Percentiles rank a stretch among this genome's conserved stretches.
Evolutionary conservation across 2,113 vertebrate species (phyloP).

Genomic region (Entelurus aequoreus): DNA sequence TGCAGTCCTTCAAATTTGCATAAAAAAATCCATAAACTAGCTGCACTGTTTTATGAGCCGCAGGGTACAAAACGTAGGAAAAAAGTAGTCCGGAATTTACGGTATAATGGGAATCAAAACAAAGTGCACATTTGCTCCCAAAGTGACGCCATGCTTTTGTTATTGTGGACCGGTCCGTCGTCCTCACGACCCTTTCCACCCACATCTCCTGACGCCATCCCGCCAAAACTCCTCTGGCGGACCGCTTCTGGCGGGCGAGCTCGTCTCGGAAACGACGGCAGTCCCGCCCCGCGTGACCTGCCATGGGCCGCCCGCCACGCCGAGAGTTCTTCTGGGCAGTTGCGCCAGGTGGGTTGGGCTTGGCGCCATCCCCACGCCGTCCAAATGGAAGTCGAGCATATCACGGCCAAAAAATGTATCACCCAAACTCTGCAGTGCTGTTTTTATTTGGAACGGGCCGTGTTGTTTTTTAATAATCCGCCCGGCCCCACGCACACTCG

Average conservation of each 20-base stretch:
- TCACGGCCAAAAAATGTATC: constrained; percentile 35
- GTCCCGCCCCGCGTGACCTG: constrained; percentile 12
- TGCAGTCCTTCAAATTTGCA: too few relatives aligned
- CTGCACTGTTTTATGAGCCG: too few relatives aligned
- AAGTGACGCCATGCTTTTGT: background rate
- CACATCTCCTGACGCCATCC: background rate
- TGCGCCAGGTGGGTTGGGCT: constrained; percentile 57
- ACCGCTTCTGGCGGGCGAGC: constrained; percentile 13
- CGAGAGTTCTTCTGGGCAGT: constrained; percentile 49
- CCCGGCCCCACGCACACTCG: background rate
- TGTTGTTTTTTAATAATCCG: background rate
- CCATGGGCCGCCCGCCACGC: constrained; percentile 45
- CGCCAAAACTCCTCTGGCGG: background rate
- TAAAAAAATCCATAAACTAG: too few relatives aligned
- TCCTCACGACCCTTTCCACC: background rate
- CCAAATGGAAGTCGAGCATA: constrained; percentile 53
- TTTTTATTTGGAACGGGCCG: constrained; percentile 3
- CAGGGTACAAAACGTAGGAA: too few relatives aligned
- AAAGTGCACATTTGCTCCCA: too few relatives aligned
- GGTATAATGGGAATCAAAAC: too few relatives aligned
- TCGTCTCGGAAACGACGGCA: constrained; percentile 45
- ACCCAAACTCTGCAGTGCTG: constrained; percentile 17
- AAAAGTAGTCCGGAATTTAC: too few relatives aligned
- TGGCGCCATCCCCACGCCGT: background rate
- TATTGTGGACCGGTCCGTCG: background rate